These are phyloP conservation scores for Hippoglossus stenolepis DNA, from an alignment of 2,113 vertebrate genomes.

Conservation along the genomic window DNA sequence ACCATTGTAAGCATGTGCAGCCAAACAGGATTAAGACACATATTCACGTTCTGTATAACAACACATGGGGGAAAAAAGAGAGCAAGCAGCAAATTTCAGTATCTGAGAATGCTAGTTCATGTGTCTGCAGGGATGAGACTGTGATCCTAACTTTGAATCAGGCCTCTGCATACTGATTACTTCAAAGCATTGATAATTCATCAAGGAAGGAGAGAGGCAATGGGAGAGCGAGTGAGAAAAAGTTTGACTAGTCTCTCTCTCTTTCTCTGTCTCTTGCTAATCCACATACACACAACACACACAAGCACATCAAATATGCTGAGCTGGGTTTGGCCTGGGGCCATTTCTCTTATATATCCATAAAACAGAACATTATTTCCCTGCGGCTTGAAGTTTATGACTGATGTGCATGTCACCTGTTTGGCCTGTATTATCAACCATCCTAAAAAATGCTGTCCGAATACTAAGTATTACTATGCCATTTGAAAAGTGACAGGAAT, in stretches of 20 bases:
- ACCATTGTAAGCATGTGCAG: conserved; percentile 24
- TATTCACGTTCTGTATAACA: conserved; percentile 29
- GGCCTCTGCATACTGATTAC: conserved; percentile 75
- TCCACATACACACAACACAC: conserved; percentile 25
- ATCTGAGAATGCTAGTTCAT: conserved; percentile 49
- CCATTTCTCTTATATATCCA: conserved; percentile 76
- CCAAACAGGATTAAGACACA: conserved; percentile 58
- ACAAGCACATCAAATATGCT: conserved; percentile 75
- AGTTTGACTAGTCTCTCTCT: conserved; percentile 48
- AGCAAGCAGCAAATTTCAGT: conserved; percentile 26
- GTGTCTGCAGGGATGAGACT: conserved; percentile 66
- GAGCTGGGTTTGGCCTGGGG: conserved; percentile 75
- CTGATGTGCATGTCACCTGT: conserved; percentile 71
- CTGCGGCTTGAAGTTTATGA: conserved; percentile 61
- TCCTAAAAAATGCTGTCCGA: conserved; percentile 37
- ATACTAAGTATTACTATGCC: conserved; percentile 39
- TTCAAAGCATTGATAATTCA: conserved; percentile 79
- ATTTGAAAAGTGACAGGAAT: conserved; percentile 46
- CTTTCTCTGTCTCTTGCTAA: conserved; percentile 34
- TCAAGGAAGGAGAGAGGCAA: conserved; percentile 62
- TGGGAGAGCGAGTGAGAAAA: conserved; percentile 24
- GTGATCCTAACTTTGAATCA: conserved; percentile 74
- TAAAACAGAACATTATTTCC: conserved; percentile 74
- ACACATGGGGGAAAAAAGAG: conserved; percentile 44
- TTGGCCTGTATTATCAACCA: conserved; percentile 61